These are phyloP conservation scores for Lacerta viridis DNA, from an alignment of 2,797 vertebrate species.

Conservation along the genomic window DNA sequence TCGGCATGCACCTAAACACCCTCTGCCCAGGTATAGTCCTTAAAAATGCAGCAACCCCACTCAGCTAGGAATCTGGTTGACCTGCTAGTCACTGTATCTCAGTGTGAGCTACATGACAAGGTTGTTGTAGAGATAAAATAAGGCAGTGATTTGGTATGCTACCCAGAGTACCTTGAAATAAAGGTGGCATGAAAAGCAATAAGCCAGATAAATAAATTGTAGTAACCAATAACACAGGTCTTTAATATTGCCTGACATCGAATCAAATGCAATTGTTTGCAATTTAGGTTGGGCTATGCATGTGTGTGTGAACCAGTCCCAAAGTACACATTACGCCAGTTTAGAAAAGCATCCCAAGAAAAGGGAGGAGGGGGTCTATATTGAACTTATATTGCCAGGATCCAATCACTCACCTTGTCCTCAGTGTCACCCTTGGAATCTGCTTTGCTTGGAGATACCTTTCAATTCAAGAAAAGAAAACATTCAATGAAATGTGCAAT, in stretches of 20 bases:
- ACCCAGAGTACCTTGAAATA: not conserved
- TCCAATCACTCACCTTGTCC: constrained; percentile 86
- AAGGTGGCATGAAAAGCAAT: not conserved
- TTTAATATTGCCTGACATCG: not conserved
- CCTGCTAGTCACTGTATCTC: not conserved
- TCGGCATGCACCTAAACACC: not conserved
- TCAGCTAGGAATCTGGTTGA: not conserved
- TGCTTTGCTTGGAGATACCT: constrained; percentile 91
- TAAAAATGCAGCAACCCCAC: too few relatives aligned
- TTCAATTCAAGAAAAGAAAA: constrained; percentile 66
- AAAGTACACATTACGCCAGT: not conserved
- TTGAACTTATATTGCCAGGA: not conserved
- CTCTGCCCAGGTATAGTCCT: too few relatives aligned
- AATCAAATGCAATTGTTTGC: not conserved
- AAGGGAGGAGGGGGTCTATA: too few relatives aligned
- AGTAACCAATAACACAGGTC: not conserved
- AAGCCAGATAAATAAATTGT: not conserved
- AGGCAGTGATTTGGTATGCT: too few relatives aligned
- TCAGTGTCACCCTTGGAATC: constrained; percentile 86
- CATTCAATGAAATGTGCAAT: not conserved
- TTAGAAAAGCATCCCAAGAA: not conserved
- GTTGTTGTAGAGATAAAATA: not conserved
- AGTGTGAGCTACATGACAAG: not conserved
- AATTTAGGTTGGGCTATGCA: not conserved
- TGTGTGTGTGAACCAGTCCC: not conserved